These are phyloP conservation scores for Dolomedes plantarius DNA, from an alignment of 2,888 invertebrate genomes.

Conservation along the genomic window DNA sequence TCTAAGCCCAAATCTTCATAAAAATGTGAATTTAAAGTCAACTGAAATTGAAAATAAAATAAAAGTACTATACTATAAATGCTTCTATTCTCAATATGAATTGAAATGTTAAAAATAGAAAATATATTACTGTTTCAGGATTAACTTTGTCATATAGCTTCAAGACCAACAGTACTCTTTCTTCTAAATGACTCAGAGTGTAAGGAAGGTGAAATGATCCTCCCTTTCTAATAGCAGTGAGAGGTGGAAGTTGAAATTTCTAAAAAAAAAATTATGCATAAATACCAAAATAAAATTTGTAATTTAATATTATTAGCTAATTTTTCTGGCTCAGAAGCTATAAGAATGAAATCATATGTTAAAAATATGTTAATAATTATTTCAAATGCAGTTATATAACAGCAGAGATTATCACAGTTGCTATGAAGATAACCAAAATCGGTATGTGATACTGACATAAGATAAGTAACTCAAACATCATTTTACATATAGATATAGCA, in stretches of 20 bases:
- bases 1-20: constrained; percentile 97
- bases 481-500: no score
- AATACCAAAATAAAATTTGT: no score
- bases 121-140: constrained; percentile 87
- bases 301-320: no score
- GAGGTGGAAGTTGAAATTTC: constrained; percentile 8
- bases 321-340: no score
- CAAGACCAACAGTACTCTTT: constrained; percentile 94
- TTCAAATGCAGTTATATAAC: no score
- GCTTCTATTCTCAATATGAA: background rate
- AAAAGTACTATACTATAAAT: background rate
- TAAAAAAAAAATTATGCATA: no score
- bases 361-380: no score
- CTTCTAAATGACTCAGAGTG: constrained; percentile 87
- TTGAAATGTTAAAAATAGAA: background rate
- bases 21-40: constrained; percentile 95
- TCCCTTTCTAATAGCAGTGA: constrained; percentile 8
- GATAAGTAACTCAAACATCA: no score
- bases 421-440: no score
- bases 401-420: no score
- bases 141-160: constrained; percentile 98
- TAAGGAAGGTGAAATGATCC: constrained; percentile 79
- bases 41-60: constrained; percentile 80
- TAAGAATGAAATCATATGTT: no score
- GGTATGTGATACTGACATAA: no score